Percentiles rank a stretch among this genome's conserved stretches.
Evolutionary conservation across 2,797 vertebrate species (phyloP).

Genomic region (Gobionotothen gibberifrons): DNA sequence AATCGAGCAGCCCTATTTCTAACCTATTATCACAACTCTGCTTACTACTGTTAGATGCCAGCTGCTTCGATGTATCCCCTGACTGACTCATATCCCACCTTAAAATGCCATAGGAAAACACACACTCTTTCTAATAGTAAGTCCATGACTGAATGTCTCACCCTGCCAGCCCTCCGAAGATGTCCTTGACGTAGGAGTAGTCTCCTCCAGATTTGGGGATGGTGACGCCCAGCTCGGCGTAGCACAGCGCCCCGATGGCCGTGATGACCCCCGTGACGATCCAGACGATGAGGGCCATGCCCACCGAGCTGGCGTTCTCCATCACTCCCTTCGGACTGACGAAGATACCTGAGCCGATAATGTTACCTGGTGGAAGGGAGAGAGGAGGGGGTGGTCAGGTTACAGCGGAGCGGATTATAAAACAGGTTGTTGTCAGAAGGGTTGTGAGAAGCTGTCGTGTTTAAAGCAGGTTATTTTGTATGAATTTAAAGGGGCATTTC

Average conservation of each 20-base stretch:
- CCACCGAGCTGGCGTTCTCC: conserved; percentile 93
- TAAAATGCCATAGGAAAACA: not conserved
- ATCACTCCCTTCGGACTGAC: conserved; percentile 94
- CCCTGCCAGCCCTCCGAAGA: conserved; percentile 94
- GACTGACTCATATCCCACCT: not conserved
- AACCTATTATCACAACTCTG: not conserved
- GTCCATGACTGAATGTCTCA: conserved; percentile 61
- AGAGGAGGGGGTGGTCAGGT: conserved; percentile 3
- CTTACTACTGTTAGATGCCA: not conserved
- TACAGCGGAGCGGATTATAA: not conserved
- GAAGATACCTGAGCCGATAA: conserved; percentile 95
- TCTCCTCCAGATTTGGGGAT: conserved; percentile 95
- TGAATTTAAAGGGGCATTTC: not conserved
- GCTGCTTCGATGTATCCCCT: not conserved
- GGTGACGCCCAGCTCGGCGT: conserved; percentile 94
- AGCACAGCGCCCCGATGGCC: conserved; percentile 92
- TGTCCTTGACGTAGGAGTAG: conserved; percentile 95
- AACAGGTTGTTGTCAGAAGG: not conserved
- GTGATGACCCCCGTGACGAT: conserved; percentile 92
- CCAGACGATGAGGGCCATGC: conserved; percentile 91
- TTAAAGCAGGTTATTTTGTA: not conserved
- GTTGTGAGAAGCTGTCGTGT: not conserved
- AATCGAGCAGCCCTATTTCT: too few species aligned
- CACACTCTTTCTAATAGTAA: too few species aligned
- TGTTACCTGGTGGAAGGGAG: conserved; percentile 87